These are phyloP conservation scores for Thymelicus acteon DNA, from an alignment of 2,888 invertebrate species.

Conservation along the genomic window DNA sequence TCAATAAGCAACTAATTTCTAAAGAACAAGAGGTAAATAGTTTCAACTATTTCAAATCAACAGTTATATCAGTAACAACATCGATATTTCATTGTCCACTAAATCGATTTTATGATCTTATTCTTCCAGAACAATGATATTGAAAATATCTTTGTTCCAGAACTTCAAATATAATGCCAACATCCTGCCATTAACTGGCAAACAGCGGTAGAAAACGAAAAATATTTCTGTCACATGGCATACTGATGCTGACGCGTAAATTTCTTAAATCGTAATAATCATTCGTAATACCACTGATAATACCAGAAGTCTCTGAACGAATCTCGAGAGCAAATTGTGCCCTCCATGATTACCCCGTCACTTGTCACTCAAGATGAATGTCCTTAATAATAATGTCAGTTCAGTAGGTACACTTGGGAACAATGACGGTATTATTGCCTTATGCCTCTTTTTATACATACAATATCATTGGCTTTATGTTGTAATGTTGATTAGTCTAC, in stretches of 20 bases:
- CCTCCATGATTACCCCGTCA: constrained; percentile 17
- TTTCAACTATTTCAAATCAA: too few species aligned
- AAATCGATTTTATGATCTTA: too few species aligned
- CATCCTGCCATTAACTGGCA: background rate
- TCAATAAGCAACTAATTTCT: too few species aligned
- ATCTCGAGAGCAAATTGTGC: constrained; percentile 25
- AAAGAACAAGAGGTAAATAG: too few species aligned
- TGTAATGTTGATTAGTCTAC: background rate
- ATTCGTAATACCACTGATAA: constrained; percentile 3
- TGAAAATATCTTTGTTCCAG: too few species aligned
- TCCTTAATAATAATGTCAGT: constrained; percentile 13
- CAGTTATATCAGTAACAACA: too few species aligned
- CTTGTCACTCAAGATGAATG: constrained; percentile 25
- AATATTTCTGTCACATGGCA: background rate
- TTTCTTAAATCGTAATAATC: constrained; percentile 8
- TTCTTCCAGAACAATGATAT: background rate
- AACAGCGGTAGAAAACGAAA: background rate
- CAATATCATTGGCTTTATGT: background rate
- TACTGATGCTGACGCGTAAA: background rate
- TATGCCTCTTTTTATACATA: too few species aligned
- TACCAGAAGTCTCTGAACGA: constrained; percentile 18
- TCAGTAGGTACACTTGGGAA: constrained; percentile 4
- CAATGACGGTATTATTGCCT: background rate
- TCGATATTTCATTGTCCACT: too few species aligned
- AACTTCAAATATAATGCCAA: background rate